phyloP scores from a whole-genome alignment of 2,113 vertebrate species.

The Mesocricetus auratus region DNA sequence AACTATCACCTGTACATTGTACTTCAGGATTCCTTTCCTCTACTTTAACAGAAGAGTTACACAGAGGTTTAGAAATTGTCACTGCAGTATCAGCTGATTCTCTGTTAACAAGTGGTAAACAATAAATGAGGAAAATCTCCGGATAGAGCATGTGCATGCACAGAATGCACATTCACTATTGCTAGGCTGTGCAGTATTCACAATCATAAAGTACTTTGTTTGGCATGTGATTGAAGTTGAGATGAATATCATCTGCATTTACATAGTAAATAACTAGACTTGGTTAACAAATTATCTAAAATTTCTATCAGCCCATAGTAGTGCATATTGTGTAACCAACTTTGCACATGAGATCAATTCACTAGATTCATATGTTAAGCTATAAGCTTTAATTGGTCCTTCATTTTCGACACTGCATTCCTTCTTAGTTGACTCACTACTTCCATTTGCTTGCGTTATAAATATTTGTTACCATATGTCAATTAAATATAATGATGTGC shows the following conservation, averaged over 20 bases:
- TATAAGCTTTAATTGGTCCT: background rate
- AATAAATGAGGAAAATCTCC: background rate
- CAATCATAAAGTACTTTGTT: background rate
- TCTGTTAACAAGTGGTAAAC: background rate
- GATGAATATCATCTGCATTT: background rate
- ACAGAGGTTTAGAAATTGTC: background rate
- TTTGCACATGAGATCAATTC: background rate
- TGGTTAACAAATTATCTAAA: background rate
- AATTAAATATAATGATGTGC: background rate
- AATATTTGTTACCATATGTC: background rate
- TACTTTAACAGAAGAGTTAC: background rate
- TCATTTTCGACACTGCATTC: background rate
- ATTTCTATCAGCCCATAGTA: background rate
- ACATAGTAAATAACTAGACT: background rate
- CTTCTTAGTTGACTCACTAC: background rate
- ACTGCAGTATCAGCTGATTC: background rate
- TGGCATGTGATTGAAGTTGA: background rate
- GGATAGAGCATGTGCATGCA: background rate
- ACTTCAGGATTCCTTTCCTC: background rate
- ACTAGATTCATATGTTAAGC: background rate
- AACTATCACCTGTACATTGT: background rate
- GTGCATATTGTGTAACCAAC: rapidly evolving
- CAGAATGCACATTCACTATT: background rate
- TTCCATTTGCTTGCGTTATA: background rate
- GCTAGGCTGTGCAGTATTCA: background rate